Percentiles rank a stretch among this genome's conserved stretches.
These are phyloP conservation scores for Aleiodes sp. DNA, from an alignment of 1,140 invertebrate genomes.

Conservation along the genomic window DNA sequence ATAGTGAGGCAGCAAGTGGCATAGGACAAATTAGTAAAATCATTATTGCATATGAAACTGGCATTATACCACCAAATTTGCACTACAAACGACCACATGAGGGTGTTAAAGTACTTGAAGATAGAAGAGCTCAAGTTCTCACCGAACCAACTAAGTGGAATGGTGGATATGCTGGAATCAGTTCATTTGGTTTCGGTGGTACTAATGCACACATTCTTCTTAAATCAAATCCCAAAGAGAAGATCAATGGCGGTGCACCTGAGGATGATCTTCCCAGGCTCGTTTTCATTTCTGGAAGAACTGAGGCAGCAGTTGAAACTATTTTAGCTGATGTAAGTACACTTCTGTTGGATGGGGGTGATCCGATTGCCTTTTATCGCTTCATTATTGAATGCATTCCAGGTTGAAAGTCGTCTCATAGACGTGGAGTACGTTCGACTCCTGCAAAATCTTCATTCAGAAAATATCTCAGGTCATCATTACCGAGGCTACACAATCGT, in stretches of 20 bases:
- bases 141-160: constrained; percentile 72
- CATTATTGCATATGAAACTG: constrained; percentile 76
- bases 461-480: constrained; percentile 70
- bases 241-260: constrained; percentile 64
- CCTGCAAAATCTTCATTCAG: constrained; percentile 64
- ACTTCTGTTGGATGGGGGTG: too few species aligned
- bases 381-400: constrained; percentile 23
- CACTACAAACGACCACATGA: constrained; percentile 75
- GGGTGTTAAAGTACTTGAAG: constrained; percentile 74
- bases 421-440: constrained; percentile 70
- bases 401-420: constrained; percentile 63
- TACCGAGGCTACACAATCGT: constrained; percentile 70
- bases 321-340: constrained; percentile 72
- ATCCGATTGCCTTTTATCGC: background rate
- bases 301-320: constrained; percentile 75
- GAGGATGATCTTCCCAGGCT: constrained; percentile 70
- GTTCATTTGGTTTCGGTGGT: constrained; percentile 74
- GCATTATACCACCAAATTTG: constrained; percentile 77
- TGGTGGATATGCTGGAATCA: constrained; percentile 69
- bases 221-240: constrained; percentile 66
- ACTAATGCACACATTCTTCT: constrained; percentile 76
- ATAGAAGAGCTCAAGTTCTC: constrained; percentile 73
- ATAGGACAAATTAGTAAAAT: constrained; percentile 84
- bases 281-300: constrained; percentile 73
- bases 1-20: constrained; percentile 90